A percentile compares a stretch with the other conserved stretches of the same genome.
phyloP scores from a whole-genome alignment of 2,888 invertebrate genomes.

The Leptogaster cylindrica region DNA sequence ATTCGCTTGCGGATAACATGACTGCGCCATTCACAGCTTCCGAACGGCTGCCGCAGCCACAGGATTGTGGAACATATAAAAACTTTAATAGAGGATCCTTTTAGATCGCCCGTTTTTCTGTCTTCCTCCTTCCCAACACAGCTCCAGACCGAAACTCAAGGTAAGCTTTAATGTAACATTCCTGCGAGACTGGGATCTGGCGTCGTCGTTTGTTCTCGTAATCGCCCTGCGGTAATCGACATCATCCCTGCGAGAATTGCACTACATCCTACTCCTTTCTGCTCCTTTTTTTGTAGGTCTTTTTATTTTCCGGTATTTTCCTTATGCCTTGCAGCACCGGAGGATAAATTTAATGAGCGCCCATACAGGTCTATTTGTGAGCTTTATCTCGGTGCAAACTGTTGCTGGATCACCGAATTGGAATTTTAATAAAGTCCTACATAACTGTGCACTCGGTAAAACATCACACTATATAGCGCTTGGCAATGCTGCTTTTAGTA shows the following conservation, averaged over 20 bases:
- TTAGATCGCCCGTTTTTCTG: too few relatives aligned
- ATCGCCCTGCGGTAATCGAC: conserved; percentile 29
- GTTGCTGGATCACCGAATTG: conserved; percentile 28
- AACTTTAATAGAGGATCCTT: conserved; percentile 9
- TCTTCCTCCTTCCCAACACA: conserved; percentile 3
- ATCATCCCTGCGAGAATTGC: conserved; percentile 24
- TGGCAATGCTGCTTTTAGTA: neutral
- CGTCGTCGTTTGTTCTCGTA: conserved; percentile 14
- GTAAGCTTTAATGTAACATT: conserved; percentile 17
- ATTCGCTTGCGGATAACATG: conserved; percentile 10
- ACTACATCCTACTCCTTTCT: neutral
- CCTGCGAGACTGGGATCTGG: neutral
- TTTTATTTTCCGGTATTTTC: conserved; percentile 29
- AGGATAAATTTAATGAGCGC: conserved; percentile 24
- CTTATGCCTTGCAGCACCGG: neutral
- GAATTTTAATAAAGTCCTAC: conserved; percentile 12
- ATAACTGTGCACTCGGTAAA: neutral
- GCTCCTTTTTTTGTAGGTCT: neutral
- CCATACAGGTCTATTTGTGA: conserved; percentile 7
- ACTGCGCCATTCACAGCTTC: conserved; percentile 14
- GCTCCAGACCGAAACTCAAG: neutral
- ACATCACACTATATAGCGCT: neutral
- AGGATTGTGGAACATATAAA: conserved; percentile 7
- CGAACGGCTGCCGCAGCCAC: neutral
- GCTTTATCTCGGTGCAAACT: conserved; percentile 12